A percentile compares a stretch with the other conserved stretches of the same genome.
These are phyloP conservation scores for Sthenelais limicola DNA, from an alignment of 2,888 invertebrate species.

Conservation along the genomic window DNA sequence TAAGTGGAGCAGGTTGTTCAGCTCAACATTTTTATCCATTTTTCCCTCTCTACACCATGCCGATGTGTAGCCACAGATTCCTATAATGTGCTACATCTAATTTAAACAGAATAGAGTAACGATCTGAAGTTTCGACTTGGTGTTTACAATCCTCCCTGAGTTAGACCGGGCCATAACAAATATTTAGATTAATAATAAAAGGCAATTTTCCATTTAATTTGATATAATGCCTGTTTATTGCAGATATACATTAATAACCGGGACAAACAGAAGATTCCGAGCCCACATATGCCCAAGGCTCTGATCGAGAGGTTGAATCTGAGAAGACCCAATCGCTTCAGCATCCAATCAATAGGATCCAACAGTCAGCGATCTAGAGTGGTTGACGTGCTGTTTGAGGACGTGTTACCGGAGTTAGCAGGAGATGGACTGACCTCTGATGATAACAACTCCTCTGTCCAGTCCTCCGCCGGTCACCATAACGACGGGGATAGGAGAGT, in stretches of 20 bases:
- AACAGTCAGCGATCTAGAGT: conserved; percentile 58
- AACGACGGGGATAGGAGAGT: conserved; percentile 56
- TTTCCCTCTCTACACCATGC: no score
- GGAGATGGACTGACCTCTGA: conserved; percentile 42
- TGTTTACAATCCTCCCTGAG: no score
- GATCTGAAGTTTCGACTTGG: no score
- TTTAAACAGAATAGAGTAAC: no score
- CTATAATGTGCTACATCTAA: no score
- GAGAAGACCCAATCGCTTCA: conserved; percentile 57
- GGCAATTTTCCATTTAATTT: no score
- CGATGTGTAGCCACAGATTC: no score
- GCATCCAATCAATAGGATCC: conserved; percentile 61
- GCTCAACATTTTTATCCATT: no score
- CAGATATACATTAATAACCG: conserved; percentile 64
- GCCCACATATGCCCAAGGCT: conserved; percentile 57
- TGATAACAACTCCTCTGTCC: conserved; percentile 55
- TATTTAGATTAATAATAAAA: no score
- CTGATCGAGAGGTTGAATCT: conserved; percentile 61
- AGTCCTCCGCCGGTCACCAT: conserved; percentile 52
- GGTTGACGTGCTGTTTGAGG: conserved; percentile 46
- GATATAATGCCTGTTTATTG: conserved; percentile 23
- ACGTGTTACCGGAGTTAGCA: conserved; percentile 14
- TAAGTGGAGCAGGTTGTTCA: no score
- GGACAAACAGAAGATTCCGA: conserved; percentile 52
- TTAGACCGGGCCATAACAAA: no score